Evolutionary conservation across 2,888 invertebrate genomes (phyloP), one percentile per base, ranked within the genome.

Genomic region (Tetranychus piercei): DNA sequence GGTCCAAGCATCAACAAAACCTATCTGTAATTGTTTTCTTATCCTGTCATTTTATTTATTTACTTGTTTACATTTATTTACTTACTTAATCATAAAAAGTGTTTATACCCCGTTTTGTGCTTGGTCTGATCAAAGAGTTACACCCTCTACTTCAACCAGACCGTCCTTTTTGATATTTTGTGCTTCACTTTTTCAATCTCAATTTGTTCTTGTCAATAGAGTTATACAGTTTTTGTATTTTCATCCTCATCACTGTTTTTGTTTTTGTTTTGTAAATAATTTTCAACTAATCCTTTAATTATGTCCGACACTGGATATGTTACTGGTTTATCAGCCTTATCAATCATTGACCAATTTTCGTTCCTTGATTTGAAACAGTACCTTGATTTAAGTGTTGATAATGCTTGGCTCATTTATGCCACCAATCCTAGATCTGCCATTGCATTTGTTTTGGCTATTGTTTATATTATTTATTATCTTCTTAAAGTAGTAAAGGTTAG

Each of bases 381-480:
- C 22, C 20, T 71, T 15, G 45, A 71, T 71, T 34, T 23, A 71
- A 45, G 71, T 71, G 71, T 71, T 15, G 71, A 71, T 71, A 71
- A 71, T 45, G 71, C 71, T 15, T 71, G 71, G 71, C 34, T 71
- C n/a, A 9, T 71, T 44, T 77, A 77, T 71, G 45, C 74, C 20
- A 69, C 76, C 44, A 77, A 77, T 72, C 77, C 77, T 55, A 74
- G 77, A 44, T 71, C 73, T 18, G 74, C 76, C 23, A 45, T 77
- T 44, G 74, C 75, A 65, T 71, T 77, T 22, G 23, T 74, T n/a
- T 73, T 77, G 20, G 76, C 65, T 15, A 44, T 77, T 34, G 44
- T 75, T 8, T 77, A 74, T 69, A 23, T 76, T 22, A 22, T 77
- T 15, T 77, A 77, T 71, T 77, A 77, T 72, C 70, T 77, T 64